A percentile compares a stretch with the other conserved stretches of the same genome.
Conservation (phyloP, 1,140 invertebrate species). For the Drosophila burlai region DNA sequence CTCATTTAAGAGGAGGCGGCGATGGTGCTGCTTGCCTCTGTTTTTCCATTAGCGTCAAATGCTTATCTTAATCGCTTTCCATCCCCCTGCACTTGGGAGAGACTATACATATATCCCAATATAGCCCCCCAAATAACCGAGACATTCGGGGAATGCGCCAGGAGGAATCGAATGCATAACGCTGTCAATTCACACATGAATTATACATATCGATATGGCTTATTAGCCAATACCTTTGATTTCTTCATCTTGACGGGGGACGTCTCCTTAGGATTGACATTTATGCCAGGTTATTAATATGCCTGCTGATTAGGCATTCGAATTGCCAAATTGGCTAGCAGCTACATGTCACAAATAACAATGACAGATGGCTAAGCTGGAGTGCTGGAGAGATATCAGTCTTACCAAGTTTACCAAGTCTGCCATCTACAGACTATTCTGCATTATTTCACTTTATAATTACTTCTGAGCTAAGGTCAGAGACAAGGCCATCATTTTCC, state of each 20-base stretch:
- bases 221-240: conserved; percentile 55
- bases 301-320: conserved; percentile 10
- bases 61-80: conserved; percentile 74
- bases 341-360: conserved; percentile 12
- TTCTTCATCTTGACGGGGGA: conserved; percentile 8
- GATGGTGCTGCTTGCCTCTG: not conserved
- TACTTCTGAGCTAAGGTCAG: conserved; percentile 1
- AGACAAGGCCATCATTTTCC: not conserved
- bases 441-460: conserved; percentile 4
- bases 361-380: not conserved
- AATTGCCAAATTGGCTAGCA: conserved; percentile 12
- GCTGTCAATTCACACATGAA: conserved; percentile 62
- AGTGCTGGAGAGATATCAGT: not conserved
- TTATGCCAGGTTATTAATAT: conserved; percentile 17
- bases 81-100: conserved; percentile 21
- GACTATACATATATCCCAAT: not conserved
- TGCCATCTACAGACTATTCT: not conserved
- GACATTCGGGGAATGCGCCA: not conserved
- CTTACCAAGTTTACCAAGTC: not conserved
- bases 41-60: conserved; percentile 64
- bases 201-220: conserved; percentile 58
- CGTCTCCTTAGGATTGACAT: conserved; percentile 1
- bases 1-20: conserved; percentile 52
- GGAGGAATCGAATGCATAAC: conserved; percentile 15
- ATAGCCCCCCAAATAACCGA: not conserved